Conservation (phyloP, 2,797 vertebrate species). For the Sarcophilus harrisii region DNA sequence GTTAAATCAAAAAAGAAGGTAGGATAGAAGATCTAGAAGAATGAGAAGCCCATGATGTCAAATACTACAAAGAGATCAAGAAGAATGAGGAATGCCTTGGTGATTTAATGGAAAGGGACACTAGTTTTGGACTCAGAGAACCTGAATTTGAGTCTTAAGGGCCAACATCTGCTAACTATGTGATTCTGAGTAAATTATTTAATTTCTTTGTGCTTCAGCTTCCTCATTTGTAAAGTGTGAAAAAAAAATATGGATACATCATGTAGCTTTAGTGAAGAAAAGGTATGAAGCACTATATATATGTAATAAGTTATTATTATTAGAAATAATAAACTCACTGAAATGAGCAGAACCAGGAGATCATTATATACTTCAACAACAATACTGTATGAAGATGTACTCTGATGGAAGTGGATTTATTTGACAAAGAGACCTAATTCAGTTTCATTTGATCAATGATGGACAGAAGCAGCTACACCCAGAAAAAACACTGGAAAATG, state of each 20-base stretch:
- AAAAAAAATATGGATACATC: background rate
- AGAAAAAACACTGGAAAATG: too few species aligned
- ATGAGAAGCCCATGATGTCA: background rate
- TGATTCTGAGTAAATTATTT: background rate
- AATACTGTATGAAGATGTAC: too few species aligned
- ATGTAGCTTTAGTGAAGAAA: background rate
- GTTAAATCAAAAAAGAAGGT: constrained; percentile 22
- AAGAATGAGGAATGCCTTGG: background rate
- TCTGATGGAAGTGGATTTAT: too few species aligned
- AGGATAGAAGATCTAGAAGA: constrained; percentile 5
- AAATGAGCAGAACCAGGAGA: too few species aligned
- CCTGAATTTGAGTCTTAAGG: background rate
- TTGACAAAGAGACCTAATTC: too few species aligned
- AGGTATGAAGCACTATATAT: background rate
- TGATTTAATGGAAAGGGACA: background rate
- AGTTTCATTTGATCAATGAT: too few species aligned
- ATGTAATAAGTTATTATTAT: background rate
- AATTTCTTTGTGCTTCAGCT: background rate
- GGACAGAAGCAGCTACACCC: too few species aligned
- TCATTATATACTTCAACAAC: too few species aligned
- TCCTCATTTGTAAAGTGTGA: background rate
- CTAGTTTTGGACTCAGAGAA: background rate
- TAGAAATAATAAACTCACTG: too few species aligned
- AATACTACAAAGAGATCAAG: background rate
- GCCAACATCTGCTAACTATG: background rate